Conservation (phyloP, 2,113 vertebrate genomes). For the Ia io region DNA sequence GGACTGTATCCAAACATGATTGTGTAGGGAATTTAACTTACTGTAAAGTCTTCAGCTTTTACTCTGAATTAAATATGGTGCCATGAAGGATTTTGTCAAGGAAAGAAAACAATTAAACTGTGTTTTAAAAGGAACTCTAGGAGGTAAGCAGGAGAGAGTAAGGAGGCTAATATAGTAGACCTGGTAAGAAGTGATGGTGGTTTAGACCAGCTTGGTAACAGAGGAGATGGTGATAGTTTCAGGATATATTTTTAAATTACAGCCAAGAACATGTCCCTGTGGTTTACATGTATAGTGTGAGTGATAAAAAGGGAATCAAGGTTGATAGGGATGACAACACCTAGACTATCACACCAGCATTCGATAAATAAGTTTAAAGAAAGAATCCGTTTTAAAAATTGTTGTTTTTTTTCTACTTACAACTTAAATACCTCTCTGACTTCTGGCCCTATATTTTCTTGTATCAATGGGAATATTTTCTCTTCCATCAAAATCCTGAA, state of each 20-base stretch:
- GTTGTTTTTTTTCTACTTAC: no score
- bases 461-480: neutral
- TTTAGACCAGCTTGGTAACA: neutral
- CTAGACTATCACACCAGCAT: neutral
- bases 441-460: neutral
- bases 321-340: neutral
- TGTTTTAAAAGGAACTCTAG: neutral
- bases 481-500: neutral
- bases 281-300: neutral
- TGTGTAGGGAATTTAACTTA: neutral
- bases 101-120: neutral
- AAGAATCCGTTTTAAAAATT: no score
- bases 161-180: neutral
- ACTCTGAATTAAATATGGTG: neutral
- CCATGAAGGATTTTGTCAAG: neutral
- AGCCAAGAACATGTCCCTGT: neutral
- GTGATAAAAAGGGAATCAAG: neutral
- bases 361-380: neutral
- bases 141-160: fast-evolving
- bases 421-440: neutral
- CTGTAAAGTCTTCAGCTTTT: neutral
- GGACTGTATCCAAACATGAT: neutral
- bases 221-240: neutral
- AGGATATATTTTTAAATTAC: neutral
- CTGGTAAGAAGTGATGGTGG: neutral